Percentiles rank a stretch among this genome's conserved stretches.
Evolutionary conservation across 2,888 invertebrate genomes (phyloP).

Genomic region (Cerceris rybyensis): DNA sequence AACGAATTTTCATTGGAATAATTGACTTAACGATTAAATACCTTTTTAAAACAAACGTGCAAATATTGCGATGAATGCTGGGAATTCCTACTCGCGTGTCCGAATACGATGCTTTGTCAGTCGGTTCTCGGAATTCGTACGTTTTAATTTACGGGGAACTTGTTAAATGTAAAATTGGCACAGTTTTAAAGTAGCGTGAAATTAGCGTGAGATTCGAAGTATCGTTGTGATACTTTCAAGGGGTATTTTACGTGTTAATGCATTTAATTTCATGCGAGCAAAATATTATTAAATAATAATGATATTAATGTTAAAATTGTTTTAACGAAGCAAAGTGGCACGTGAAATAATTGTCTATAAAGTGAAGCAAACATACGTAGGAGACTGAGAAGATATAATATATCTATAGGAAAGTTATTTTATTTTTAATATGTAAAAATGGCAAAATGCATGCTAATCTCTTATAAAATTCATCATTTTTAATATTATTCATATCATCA

Average conservation of each 20-base stretch:
- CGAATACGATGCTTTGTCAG: constrained; percentile 19
- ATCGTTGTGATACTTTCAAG: constrained; percentile 3
- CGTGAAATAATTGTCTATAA: too few species aligned
- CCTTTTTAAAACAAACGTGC: background rate
- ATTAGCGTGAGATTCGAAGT: constrained; percentile 36
- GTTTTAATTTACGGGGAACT: constrained; percentile 19
- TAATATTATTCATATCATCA: too few species aligned
- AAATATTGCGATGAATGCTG: background rate
- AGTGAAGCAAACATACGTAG: too few species aligned
- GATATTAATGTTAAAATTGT: background rate
- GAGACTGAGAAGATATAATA: too few species aligned
- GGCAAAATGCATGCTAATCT: too few species aligned
- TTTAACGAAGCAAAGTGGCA: background rate
- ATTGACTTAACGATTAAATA: too few species aligned
- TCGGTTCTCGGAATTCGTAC: constrained; percentile 32
- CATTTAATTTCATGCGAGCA: background rate
- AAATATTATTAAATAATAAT: background rate
- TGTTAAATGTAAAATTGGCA: constrained; percentile 26
- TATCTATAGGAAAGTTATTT: too few species aligned
- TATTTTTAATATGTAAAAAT: too few species aligned
- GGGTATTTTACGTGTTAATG: too few species aligned
- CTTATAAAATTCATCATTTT: too few species aligned
- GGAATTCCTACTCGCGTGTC: constrained; percentile 6
- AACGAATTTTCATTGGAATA: too few species aligned
- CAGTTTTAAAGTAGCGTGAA: constrained; percentile 30